phyloP scores from a whole-genome alignment of 2,888 invertebrate genomes.

The Disparrhopalites patrizii region DNA sequence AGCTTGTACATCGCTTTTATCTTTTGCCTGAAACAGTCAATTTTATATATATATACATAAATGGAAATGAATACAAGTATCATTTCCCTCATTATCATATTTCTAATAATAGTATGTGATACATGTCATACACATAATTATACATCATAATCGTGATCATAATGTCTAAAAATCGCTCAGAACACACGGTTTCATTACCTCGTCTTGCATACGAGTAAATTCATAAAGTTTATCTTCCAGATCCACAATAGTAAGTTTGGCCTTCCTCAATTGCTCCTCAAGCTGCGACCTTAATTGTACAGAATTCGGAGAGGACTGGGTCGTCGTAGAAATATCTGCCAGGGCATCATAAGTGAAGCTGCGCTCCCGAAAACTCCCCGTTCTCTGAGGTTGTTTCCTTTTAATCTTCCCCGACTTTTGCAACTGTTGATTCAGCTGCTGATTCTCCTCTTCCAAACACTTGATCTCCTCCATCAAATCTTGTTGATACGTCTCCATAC shows the following conservation, averaged over 20 bases:
- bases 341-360: background rate
- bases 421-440: background rate
- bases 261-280: conserved; percentile 8
- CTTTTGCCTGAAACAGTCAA: background rate
- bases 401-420: background rate
- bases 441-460: conserved; percentile 17
- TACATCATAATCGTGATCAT: background rate
- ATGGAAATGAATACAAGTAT: background rate
- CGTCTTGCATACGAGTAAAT: background rate
- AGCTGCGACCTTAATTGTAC: background rate
- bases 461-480: conserved; percentile 19
- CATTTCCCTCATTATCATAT: background rate
- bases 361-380: background rate
- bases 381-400: background rate
- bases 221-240: conserved; percentile 11
- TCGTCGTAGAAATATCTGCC: too few relatives aligned
- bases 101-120: background rate
- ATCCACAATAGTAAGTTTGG: background rate
- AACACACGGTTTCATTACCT: conserved; percentile 4
- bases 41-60: background rate
- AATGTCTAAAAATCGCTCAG: too few relatives aligned
- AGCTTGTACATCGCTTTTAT: background rate
- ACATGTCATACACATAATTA: background rate
- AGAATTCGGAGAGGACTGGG: too few relatives aligned
- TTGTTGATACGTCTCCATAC: conserved; percentile 12